phyloP scores from a whole-genome alignment of 1,140 invertebrate genomes.

The Stenopsyche tienmushanensis region DNA sequence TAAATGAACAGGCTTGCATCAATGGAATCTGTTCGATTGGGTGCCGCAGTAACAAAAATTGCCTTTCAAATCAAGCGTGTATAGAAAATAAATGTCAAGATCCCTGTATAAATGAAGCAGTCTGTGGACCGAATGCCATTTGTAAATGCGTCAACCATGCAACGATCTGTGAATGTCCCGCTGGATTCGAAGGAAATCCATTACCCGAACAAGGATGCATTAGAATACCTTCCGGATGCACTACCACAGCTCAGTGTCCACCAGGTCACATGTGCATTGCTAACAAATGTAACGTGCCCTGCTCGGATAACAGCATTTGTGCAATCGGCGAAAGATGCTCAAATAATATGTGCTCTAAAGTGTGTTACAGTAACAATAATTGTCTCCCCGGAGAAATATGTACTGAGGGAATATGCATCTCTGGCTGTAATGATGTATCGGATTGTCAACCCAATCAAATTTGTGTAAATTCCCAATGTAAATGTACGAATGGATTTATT shows the following conservation, averaged over 20 bases:
- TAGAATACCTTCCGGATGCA: slow-evolving; percentile 67
- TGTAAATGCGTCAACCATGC: slow-evolving; percentile 72
- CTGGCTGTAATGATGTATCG: slow-evolving; percentile 77
- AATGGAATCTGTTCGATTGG: slow-evolving; percentile 77
- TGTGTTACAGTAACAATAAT: slow-evolving; percentile 86
- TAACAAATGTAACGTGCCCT: slow-evolving; percentile 73
- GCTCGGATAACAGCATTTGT: slow-evolving; percentile 68
- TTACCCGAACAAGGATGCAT: slow-evolving; percentile 87
- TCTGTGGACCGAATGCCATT: slow-evolving; percentile 82
- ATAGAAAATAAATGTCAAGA: slow-evolving; percentile 81
- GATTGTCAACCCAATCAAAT: slow-evolving; percentile 79
- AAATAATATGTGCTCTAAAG: slow-evolving; percentile 75
- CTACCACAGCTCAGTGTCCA: slow-evolving; percentile 67
- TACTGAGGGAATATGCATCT: slow-evolving; percentile 73
- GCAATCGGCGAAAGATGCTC: slow-evolving; percentile 82
- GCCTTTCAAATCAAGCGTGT: slow-evolving; percentile 72
- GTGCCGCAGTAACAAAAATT: slow-evolving; percentile 80
- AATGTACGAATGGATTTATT: slow-evolving; percentile 72
- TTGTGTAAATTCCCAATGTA: slow-evolving; percentile 79
- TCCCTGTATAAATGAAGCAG: slow-evolving; percentile 72
- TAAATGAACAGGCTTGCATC: slow-evolving; percentile 75
- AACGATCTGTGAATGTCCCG: slow-evolving; percentile 74
- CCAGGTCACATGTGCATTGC: slow-evolving; percentile 71
- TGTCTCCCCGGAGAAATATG: slow-evolving; percentile 88
- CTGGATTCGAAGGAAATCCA: slow-evolving; percentile 83